Evolutionary conservation across 2,113 vertebrate species (phyloP), one percentile per base, ranked within the genome.

Genomic region (Podocnemis expansa): DNA sequence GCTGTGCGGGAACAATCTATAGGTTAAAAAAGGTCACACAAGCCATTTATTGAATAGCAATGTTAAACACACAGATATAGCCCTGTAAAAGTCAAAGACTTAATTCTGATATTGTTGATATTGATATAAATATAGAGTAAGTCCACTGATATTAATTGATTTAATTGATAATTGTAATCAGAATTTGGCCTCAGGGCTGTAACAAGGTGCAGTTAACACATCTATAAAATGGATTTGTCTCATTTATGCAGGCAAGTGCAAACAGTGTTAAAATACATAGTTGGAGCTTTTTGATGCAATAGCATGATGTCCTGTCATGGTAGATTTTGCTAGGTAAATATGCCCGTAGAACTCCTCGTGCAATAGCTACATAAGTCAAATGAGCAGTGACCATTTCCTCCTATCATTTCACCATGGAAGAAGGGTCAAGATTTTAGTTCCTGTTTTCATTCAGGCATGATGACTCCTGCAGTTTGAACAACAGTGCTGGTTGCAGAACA

Each of bases 211-310:
- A 75, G 60, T n/a, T 5, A 80, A 0, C 12, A 21, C 7, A 5
- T 7, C 58, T 60, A 34, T 27, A 58, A 58, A 38, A 55, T 56
- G 80, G 16, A 31, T 43, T 27, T 56, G 27, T 54, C 78, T 38
- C 7, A 22, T 78, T 82, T 10, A 84, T 54, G 78, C 0, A 0
- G 41, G 2, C 1, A 82, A 80, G 67, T 70, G 0, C 56, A 34
- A 75, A 85, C 11, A 9, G 2, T 12, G 54, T 41, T 52, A 41
- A 82, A n/a, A 47, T 76, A 43, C 27, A 12, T 8, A 7, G 3
- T 82, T 14, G 19, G 85, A 63, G 41, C 16, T 58, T 16, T 31
- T 5, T 1, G 1, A 38, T 0, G 0, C 34, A 56, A 1, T 3
- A 80, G 8, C 3, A 82, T 10, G 16, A 38, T 52, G 31, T 81